These are phyloP conservation scores for Calycopis cecrops DNA, from an alignment of 1,140 invertebrate species.

Conservation along the genomic window DNA sequence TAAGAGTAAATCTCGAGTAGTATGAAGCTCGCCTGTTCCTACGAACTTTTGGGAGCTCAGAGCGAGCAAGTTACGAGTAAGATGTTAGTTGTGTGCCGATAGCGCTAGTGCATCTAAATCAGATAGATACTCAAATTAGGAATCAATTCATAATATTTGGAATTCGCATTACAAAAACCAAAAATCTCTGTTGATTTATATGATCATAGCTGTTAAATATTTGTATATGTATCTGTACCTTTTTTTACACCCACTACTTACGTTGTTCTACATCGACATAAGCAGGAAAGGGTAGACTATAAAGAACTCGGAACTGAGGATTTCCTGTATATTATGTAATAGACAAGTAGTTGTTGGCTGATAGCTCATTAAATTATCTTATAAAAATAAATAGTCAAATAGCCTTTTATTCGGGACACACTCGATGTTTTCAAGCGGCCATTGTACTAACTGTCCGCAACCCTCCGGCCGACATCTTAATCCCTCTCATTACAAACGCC, in stretches of 20 bases:
- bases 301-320: no score
- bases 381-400: background rate
- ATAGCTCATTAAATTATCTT: background rate
- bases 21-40: background rate
- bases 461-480: background rate
- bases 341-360: no score
- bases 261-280: no score
- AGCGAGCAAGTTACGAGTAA: no score
- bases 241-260: no score
- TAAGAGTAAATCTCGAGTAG: conserved; percentile 1
- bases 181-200: no score
- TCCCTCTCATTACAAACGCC: conserved; percentile 1
- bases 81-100: background rate
- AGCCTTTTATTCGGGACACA: background rate
- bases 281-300: no score
- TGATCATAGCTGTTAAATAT: no score
- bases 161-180: no score
- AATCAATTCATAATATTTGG: background rate
- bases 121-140: background rate
- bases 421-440: background rate
- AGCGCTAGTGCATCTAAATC: background rate
- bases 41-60: background rate
- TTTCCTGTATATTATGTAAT: no score
- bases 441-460: background rate
- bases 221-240: no score